Evolutionary conservation across 2,797 vertebrate species (phyloP), one percentile per base, ranked within the genome.

Genomic region (Gallinago nigripennis): DNA sequence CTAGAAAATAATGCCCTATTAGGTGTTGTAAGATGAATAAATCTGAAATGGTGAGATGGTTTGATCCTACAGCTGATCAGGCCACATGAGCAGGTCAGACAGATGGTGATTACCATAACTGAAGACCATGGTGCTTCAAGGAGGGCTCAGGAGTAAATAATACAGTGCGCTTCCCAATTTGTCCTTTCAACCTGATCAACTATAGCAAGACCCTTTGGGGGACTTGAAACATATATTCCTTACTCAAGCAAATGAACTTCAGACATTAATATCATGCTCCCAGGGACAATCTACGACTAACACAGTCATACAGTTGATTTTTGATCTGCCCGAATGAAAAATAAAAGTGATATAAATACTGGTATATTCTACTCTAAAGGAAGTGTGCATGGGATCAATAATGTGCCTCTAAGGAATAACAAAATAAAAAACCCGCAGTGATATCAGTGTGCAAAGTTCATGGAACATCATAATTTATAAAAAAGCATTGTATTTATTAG

Each of bases 171-270:
- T 41, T 80, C 28, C 13, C 24, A 30, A 54, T 75, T 56, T 90
- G 28, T 63, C 50, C 70, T 95, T 91, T 83, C 93, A 92, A 90
- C 43, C 54, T 84, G 53, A 72, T n/a, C 41, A 81, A 23, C 69
- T 65, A 8, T 24, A 72, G 37, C 63, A 61, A 80, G 50, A 92
- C 57, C 16, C 12, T 56, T 48, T 51, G 45, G 28, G 13, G 3
- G 14, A 9, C 4, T 46, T 63, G 39, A 76, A 94, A 81, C 2
- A 18, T 19, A 37, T 9, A 68, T 28, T 86, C 3, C 16, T 69
- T 48, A 70, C 20, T 88, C 35, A 82, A 64, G 82, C 4, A 61
- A 86, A 76, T 58, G 3, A 66, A 57, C 50, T 73, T 94, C 75
- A 86, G n/a, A 70, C 6, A 60, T 7, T 5, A 86, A 4, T 79